phyloP scores from a whole-genome alignment of 2,113 vertebrate genomes.

The Pandion haliaetus region DNA sequence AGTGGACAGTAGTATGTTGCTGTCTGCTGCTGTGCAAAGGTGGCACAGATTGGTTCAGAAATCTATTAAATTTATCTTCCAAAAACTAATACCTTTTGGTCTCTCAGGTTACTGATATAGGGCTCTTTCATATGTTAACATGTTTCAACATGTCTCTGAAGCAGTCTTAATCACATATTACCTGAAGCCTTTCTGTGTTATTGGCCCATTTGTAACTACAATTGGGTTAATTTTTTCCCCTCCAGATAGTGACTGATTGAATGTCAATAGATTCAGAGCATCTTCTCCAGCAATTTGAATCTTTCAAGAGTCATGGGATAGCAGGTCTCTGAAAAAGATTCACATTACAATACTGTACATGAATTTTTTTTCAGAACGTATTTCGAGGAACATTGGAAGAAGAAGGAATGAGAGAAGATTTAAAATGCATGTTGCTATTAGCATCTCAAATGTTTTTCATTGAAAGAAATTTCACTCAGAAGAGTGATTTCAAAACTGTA shows the following conservation, averaged over 20 bases:
- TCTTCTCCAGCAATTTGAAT: not conserved
- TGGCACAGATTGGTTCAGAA: conserved; percentile 34
- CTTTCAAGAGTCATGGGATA: not conserved
- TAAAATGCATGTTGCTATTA: not conserved
- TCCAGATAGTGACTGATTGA: conserved; percentile 18
- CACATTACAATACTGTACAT: not conserved
- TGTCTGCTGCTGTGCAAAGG: conserved; percentile 12
- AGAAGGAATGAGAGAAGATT: not conserved
- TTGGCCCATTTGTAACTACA: conserved; percentile 9
- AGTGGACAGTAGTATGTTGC: not conserved
- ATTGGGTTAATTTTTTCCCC: not conserved
- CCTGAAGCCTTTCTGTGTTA: conserved; percentile 36
- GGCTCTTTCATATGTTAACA: not conserved
- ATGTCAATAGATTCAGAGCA: conserved; percentile 12
- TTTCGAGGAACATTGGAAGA: not conserved
- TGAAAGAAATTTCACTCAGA: not conserved
- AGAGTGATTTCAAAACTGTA: not conserved
- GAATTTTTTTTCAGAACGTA: not conserved
- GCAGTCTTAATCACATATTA: conserved; percentile 19
- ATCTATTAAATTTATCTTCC: conserved; percentile 53
- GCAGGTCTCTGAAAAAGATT: not conserved
- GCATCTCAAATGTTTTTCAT: not conserved
- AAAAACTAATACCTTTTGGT: conserved; percentile 40
- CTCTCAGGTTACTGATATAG: conserved; percentile 28
- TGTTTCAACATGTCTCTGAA: conserved; percentile 45